Conservation (phyloP, 2,888 invertebrate species). For the Metallyticus violacea region DNA sequence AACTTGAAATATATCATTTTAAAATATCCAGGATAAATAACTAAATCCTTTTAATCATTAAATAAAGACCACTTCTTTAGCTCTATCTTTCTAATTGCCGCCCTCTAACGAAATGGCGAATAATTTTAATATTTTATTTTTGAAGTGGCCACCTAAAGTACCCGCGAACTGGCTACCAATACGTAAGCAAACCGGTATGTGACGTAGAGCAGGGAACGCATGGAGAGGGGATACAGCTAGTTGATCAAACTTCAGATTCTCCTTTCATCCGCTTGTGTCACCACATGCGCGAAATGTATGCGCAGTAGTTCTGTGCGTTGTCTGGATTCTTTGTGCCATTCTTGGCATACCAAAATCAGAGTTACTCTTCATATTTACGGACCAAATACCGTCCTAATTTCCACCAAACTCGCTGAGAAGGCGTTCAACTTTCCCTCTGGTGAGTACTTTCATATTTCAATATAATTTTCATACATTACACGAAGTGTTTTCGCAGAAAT, state of each 20-base stretch:
- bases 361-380: slow-evolving; percentile 57
- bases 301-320: slow-evolving; percentile 86
- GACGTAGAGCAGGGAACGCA: background rate
- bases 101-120: background rate
- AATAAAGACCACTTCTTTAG: background rate
- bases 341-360: slow-evolving; percentile 83
- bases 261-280: slow-evolving; percentile 60
- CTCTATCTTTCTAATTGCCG: background rate
- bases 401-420: slow-evolving; percentile 58
- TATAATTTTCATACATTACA: slow-evolving; percentile 29
- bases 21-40: background rate
- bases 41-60: too few relatives aligned
- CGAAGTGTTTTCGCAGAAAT: slow-evolving; percentile 32
- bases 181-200: slow-evolving; percentile 18
- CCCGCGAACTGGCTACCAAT: slow-evolving; percentile 14
- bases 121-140: background rate
- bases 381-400: slow-evolving; percentile 67
- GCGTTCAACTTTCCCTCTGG: slow-evolving; percentile 66
- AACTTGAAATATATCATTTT: background rate
- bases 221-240: slow-evolving; percentile 11
- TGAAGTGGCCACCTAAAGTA: slow-evolving; percentile 16
- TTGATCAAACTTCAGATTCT: slow-evolving; percentile 44
- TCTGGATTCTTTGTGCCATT: slow-evolving; percentile 97
- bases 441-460: slow-evolving; percentile 66
- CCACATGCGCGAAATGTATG: slow-evolving; percentile 76